A percentile compares a stretch with the other conserved stretches of the same genome.
Evolutionary conservation across 2,113 vertebrate genomes (phyloP).

Genomic region (Rhinogobius similis): DNA sequence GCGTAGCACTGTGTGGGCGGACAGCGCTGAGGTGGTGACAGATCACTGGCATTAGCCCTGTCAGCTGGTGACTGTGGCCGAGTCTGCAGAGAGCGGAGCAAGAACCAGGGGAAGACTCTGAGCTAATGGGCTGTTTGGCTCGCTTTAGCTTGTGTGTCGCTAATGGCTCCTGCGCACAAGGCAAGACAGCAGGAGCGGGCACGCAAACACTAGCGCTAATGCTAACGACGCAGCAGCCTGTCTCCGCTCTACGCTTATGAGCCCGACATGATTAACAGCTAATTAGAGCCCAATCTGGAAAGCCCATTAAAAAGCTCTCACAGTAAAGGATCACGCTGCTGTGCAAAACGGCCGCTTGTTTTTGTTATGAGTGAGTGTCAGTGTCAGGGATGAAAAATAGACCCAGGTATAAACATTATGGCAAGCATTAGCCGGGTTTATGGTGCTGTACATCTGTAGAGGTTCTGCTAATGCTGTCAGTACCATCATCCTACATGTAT

Average conservation of each 20-base stretch:
- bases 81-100: constrained; percentile 79
- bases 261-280: constrained; percentile 82
- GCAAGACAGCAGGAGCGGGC: constrained; percentile 65
- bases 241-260: constrained; percentile 73
- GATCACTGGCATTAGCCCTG: constrained; percentile 86
- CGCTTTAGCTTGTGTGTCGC: constrained; percentile 73
- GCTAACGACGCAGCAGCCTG: constrained; percentile 51
- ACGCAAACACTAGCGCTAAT: constrained; percentile 49
- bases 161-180: constrained; percentile 75
- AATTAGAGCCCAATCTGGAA: constrained; percentile 82
- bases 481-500: background rate
- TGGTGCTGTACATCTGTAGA: constrained; percentile 31
- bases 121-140: constrained; percentile 78
- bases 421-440: constrained; percentile 41
- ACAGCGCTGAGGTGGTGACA: constrained; percentile 75
- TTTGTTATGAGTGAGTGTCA: constrained; percentile 50
- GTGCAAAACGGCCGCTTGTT: constrained; percentile 64
- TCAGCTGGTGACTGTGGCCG: constrained; percentile 82
- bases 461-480: constrained; percentile 14
- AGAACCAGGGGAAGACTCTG: constrained; percentile 66
- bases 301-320: constrained; percentile 73
- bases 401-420: constrained; percentile 32
- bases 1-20: constrained; percentile 61
- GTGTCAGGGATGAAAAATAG: constrained; percentile 24
- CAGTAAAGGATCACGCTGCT: constrained; percentile 67